Percentiles rank a stretch among this genome's conserved stretches.
phyloP scores from a whole-genome alignment of 2,888 invertebrate genomes.

The Napeogenes sylphis region DNA sequence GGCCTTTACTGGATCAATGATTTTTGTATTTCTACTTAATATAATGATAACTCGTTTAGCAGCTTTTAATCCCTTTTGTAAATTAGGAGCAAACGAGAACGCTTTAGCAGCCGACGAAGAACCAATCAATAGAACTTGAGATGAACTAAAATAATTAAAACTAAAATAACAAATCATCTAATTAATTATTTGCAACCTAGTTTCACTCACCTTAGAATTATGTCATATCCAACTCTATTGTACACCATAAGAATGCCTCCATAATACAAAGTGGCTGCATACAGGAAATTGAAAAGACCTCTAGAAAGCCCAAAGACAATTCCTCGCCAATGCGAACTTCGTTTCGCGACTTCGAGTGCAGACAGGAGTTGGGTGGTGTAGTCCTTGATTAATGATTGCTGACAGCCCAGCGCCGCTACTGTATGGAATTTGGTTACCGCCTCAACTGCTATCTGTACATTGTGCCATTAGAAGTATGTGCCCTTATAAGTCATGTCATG shows the following conservation, averaged over 20 bases:
- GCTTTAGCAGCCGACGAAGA: constrained; percentile 81
- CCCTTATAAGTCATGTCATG: no score
- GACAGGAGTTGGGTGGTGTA: constrained; percentile 80
- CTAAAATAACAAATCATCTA: neutral
- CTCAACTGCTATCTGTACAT: constrained; percentile 82
- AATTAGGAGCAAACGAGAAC: constrained; percentile 86
- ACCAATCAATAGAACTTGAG: constrained; percentile 84
- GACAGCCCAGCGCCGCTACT: constrained; percentile 84
- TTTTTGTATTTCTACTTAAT: constrained; percentile 78
- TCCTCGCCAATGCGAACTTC: constrained; percentile 81
- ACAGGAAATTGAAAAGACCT: constrained; percentile 83
- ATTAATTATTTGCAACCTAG: neutral
- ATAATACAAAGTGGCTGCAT: constrained; percentile 83
- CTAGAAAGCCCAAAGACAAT: constrained; percentile 84
- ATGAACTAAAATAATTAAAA: constrained; percentile 72
- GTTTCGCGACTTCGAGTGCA: constrained; percentile 77
- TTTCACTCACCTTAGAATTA: constrained; percentile 82
- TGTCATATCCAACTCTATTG: constrained; percentile 74
- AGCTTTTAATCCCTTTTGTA: constrained; percentile 86
- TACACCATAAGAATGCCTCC: constrained; percentile 82
- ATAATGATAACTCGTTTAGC: constrained; percentile 82
- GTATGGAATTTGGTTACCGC: constrained; percentile 87
- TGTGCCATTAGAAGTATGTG: no score
- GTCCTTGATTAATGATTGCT: constrained; percentile 80
- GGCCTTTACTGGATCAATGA: constrained; percentile 66